Conservation (phyloP, 1,140 invertebrate genomes). For the Parasteatoda tepidariorum region DNA sequence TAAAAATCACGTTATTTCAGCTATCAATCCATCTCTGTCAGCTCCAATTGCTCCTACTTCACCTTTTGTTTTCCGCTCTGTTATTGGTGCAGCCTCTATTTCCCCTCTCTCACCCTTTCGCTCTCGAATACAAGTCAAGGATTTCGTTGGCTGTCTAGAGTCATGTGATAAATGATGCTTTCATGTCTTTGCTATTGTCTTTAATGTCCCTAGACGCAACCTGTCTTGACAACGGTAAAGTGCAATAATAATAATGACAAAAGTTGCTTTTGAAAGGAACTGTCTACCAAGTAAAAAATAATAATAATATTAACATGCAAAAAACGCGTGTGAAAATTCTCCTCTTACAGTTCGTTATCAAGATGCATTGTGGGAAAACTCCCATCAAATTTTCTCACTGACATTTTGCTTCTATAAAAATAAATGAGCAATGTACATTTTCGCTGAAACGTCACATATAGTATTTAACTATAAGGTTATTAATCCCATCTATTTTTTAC, state of each 20-base stretch:
- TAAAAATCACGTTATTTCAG: slow-evolving; percentile 36
- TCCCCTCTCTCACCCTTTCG: background rate
- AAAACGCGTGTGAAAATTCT: too few relatives aligned
- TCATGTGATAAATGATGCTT: slow-evolving; percentile 42
- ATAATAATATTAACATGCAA: too few relatives aligned
- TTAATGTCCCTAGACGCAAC: slow-evolving; percentile 15
- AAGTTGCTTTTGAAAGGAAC: too few relatives aligned
- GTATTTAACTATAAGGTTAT: too few relatives aligned
- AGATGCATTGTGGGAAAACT: too few relatives aligned
- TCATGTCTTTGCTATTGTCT: slow-evolving; percentile 21
- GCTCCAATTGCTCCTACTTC: slow-evolving; percentile 25
- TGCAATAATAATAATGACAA: slow-evolving; percentile 22
- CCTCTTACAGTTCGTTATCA: too few relatives aligned
- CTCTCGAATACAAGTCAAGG: slow-evolving; percentile 11
- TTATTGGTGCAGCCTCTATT: background rate
- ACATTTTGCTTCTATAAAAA: too few relatives aligned
- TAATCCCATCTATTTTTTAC: too few relatives aligned
- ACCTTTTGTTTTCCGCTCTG: slow-evolving; percentile 25
- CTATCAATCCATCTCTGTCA: slow-evolving; percentile 40
- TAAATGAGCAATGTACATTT: too few relatives aligned
- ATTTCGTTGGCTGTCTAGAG: slow-evolving; percentile 34
- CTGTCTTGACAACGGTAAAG: background rate
- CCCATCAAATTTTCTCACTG: too few relatives aligned
- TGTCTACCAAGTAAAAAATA: too few relatives aligned
- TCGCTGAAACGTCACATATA: too few relatives aligned